These are phyloP conservation scores for Magallana nippona DNA, from an alignment of 2,888 invertebrate species.

Conservation along the genomic window DNA sequence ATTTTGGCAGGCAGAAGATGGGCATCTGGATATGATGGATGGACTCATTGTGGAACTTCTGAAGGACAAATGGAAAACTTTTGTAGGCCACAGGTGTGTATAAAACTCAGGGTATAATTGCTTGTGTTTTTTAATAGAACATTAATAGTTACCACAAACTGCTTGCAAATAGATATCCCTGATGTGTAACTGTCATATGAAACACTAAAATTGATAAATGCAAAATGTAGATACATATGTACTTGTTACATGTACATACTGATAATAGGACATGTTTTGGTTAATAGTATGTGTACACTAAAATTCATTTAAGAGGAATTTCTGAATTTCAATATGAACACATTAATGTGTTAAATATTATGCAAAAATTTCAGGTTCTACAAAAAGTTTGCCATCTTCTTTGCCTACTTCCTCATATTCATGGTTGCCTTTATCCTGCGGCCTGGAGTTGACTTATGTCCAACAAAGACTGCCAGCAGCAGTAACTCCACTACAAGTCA, in stretches of 20 bases:
- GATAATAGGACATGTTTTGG: not conserved
- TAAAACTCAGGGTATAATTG: not conserved
- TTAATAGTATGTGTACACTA: not conserved
- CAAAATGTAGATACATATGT: not conserved
- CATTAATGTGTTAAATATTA: no score
- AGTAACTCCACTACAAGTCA: slow-evolving; percentile 58
- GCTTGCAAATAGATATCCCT: no score
- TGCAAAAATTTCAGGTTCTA: slow-evolving; percentile 87
- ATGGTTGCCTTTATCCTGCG: slow-evolving; percentile 92
- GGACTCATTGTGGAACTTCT: slow-evolving; percentile 95
- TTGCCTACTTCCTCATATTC: slow-evolving; percentile 93
- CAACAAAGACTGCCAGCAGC: slow-evolving; percentile 55
- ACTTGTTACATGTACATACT: not conserved
- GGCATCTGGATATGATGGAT: slow-evolving; percentile 96
- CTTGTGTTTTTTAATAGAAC: no score
- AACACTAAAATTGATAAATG: no score
- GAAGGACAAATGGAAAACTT: slow-evolving; percentile 98
- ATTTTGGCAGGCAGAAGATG: slow-evolving; percentile 89
- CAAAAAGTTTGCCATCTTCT: slow-evolving; percentile 93
- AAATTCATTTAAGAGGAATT: not conserved
- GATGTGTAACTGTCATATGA: no score
- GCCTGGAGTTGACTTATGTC: slow-evolving; percentile 82
- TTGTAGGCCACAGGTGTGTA: slow-evolving; percentile 83
- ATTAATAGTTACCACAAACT: no score
- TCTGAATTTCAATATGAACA: not conserved